Percentiles rank a stretch among this genome's conserved stretches.
Evolutionary conservation across 2,888 invertebrate species (phyloP).

Genomic region (Nymphalis urticae): DNA sequence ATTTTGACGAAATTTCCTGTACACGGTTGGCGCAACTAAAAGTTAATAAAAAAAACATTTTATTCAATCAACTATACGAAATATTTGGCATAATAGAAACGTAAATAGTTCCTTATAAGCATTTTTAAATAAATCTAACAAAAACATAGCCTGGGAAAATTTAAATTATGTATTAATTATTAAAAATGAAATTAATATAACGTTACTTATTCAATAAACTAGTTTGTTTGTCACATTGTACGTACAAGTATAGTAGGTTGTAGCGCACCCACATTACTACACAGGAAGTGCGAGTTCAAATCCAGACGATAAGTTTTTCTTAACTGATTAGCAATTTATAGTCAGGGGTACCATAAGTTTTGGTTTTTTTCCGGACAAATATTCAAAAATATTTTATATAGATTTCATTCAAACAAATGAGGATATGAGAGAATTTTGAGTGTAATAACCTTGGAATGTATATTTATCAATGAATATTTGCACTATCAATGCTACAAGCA

Average conservation of each 20-base stretch:
- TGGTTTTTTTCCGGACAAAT: neutral
- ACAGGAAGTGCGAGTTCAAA: constrained; percentile 35
- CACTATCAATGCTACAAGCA: too few relatives aligned
- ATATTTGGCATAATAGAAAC: too few relatives aligned
- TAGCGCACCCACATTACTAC: constrained; percentile 9
- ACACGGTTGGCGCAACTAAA: too few relatives aligned
- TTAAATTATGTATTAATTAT: neutral
- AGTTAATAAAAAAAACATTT: too few relatives aligned
- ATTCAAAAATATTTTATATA: neutral
- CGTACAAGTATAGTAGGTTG: constrained; percentile 18
- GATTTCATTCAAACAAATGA: too few relatives aligned
- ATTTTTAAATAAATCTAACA: neutral
- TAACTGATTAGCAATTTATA: constrained; percentile 34
- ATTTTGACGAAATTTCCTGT: too few relatives aligned
- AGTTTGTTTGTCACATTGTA: constrained; percentile 3
- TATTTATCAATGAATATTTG: neutral
- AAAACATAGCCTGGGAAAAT: neutral
- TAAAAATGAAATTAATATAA: constrained; percentile 2
- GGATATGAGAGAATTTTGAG: too few relatives aligned
- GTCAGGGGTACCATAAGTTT: neutral
- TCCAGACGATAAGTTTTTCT: constrained; percentile 36
- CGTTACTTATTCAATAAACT: constrained; percentile 7
- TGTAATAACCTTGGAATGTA: neutral
- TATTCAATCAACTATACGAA: too few relatives aligned
- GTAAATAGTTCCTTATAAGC: too few relatives aligned